Conservation (phyloP, 2,113 vertebrate genomes). For the Thamnophis sirtalis region DNA sequence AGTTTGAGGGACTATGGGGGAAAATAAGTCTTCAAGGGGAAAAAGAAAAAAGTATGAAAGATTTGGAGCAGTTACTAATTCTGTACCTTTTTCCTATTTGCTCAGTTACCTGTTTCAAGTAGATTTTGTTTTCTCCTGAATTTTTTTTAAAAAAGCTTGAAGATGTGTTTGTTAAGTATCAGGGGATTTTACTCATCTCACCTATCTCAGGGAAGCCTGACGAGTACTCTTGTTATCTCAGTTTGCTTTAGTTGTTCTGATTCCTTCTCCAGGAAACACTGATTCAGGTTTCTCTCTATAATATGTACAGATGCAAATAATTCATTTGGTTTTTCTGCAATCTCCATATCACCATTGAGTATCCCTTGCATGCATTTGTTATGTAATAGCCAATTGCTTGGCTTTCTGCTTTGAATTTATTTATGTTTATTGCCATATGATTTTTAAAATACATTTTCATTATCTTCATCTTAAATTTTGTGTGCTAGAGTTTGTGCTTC, state of each 20-base stretch:
- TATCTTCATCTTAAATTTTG: too few species aligned
- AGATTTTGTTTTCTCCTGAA: neutral
- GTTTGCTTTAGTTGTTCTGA: neutral
- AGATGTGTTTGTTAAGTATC: neutral
- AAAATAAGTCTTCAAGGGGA: neutral
- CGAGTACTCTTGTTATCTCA: neutral
- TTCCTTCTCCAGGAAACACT: neutral
- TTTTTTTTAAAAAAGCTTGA: neutral
- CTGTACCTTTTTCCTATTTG: neutral
- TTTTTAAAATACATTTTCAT: neutral
- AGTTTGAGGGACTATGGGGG: neutral
- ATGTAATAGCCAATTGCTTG: neutral
- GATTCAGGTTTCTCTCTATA: neutral
- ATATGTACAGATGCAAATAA: neutral
- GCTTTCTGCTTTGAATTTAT: neutral
- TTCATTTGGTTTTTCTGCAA: neutral
- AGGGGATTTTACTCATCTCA: neutral
- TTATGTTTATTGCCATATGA: neutral
- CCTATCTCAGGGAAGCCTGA: neutral
- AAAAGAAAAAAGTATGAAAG: neutral
- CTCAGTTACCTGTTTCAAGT: neutral
- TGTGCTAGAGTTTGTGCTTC: neutral
- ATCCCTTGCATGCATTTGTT: neutral
- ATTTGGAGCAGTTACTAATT: neutral
- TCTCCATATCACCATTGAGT: neutral